Percentiles rank a stretch among this genome's conserved stretches.
phyloP scores from a whole-genome alignment of 2,113 vertebrate species.

The Holacanthus passer region DNA sequence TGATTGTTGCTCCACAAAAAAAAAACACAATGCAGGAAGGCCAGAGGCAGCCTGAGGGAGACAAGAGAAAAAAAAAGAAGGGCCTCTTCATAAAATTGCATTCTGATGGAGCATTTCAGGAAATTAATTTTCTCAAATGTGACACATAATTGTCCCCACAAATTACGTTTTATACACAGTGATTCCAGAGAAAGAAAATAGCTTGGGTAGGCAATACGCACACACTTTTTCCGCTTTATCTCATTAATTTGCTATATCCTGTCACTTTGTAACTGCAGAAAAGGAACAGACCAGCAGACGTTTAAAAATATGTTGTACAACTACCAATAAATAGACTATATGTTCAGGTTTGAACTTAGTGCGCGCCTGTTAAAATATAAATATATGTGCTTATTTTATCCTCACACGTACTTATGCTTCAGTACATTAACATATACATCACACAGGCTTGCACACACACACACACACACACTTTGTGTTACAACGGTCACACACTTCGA shows the following conservation, averaged over 20 bases:
- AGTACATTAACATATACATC: constrained; percentile 52
- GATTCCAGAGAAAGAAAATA: constrained; percentile 37
- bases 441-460: constrained; percentile 29
- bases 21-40: constrained; percentile 44
- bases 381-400: constrained; percentile 20
- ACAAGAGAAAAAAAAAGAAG: constrained; percentile 16
- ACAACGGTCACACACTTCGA: constrained; percentile 75
- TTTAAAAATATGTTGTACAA: constrained; percentile 16
- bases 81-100: constrained; percentile 32
- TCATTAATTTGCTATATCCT: constrained; percentile 45
- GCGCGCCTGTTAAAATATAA: constrained; percentile 3
- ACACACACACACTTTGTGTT: constrained; percentile 55
- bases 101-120: constrained; percentile 56
- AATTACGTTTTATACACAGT: constrained; percentile 56
- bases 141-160: constrained; percentile 65
- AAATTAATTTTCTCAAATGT: constrained; percentile 66
- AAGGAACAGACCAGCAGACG: not conserved
- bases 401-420: constrained; percentile 22
- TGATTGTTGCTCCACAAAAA: constrained; percentile 51
- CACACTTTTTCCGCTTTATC: constrained; percentile 36
- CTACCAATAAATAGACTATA: constrained; percentile 3
- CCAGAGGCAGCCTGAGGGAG: constrained; percentile 29
- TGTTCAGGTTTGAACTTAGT: constrained; percentile 27
- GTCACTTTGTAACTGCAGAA: constrained; percentile 40
- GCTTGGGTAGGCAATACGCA: constrained; percentile 33